phyloP scores from a whole-genome alignment of 2,113 vertebrate species.

The Brachirus orientalis region DNA sequence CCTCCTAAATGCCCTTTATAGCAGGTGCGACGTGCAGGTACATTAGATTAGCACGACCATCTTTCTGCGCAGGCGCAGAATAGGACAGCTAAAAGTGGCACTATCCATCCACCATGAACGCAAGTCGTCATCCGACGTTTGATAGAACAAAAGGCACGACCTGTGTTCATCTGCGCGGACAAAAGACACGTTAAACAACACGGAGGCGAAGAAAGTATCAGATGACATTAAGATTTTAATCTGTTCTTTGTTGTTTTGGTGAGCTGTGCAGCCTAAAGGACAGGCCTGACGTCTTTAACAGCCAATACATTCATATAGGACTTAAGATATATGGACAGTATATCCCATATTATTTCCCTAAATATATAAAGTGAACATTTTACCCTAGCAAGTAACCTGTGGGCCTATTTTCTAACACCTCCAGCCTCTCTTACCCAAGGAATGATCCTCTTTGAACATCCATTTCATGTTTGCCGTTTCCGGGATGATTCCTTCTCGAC shows the following conservation, averaged over 20 bases:
- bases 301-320: too few species aligned
- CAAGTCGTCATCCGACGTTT: neutral
- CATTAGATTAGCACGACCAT: neutral
- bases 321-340: too few species aligned
- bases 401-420: conserved; percentile 1
- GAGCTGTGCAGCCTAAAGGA: too few species aligned
- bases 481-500: neutral
- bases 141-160: neutral
- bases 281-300: too few species aligned
- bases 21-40: neutral
- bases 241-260: too few species aligned
- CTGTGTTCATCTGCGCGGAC: neutral
- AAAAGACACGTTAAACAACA: too few species aligned
- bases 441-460: conserved; percentile 99
- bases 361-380: too few species aligned
- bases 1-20: too few species aligned
- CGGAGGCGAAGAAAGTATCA: too few species aligned
- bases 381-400: neutral
- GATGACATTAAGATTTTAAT: too few species aligned
- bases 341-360: too few species aligned
- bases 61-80: neutral
- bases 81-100: too few species aligned
- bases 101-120: neutral
- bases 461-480: conserved; percentile 90
- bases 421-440: conserved; percentile 86